Percentiles rank a stretch among this genome's conserved stretches.
Conservation (phyloP, 2,797 vertebrate genomes). For the Naso thynnoides region DNA sequence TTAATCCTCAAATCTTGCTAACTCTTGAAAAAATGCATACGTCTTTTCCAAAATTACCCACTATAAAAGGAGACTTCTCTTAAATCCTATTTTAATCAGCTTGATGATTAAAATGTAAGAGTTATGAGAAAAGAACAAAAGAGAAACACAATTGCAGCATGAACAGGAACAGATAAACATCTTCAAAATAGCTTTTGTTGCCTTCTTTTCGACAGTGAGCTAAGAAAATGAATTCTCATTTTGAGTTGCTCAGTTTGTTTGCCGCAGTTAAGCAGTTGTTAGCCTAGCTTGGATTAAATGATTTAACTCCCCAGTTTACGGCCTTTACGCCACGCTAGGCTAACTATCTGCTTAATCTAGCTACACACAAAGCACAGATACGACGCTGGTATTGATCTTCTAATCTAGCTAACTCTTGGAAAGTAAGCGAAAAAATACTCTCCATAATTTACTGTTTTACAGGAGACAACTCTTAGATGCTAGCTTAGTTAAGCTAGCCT, state of each 20-base stretch:
- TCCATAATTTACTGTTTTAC: neutral
- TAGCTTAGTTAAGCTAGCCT: neutral
- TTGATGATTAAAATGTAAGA: neutral
- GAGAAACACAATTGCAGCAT: neutral
- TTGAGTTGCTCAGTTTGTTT: too few relatives aligned
- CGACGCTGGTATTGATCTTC: too few relatives aligned
- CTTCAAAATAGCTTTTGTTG: neutral
- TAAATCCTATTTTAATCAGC: too few relatives aligned
- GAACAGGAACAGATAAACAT: neutral
- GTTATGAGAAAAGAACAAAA: neutral
- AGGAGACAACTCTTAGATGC: neutral
- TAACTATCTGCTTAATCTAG: neutral
- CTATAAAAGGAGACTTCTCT: too few relatives aligned
- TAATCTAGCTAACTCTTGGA: neutral
- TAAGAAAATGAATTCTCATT: neutral
- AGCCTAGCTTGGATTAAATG: slow-evolving; percentile 4
- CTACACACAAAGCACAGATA: neutral
- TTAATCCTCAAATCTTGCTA: too few relatives aligned
- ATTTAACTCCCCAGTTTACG: neutral
- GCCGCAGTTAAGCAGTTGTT: neutral
- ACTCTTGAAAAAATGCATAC: too few relatives aligned
- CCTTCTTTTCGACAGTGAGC: neutral
- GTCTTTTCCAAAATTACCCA: too few relatives aligned
- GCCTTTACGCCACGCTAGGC: neutral
- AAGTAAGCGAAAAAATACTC: neutral